Base-by-base conservation (phyloP, 1,140 invertebrate genomes). In the Arion vulgaris region DNA sequence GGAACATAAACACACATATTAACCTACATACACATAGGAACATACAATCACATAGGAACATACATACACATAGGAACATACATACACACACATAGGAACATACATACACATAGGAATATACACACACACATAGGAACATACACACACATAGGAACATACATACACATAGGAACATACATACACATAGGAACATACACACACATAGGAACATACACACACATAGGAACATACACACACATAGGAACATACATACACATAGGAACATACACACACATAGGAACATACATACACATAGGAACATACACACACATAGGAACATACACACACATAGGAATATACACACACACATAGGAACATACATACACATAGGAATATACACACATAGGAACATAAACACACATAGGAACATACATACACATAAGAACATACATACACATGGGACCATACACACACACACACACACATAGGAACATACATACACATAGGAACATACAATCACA, bases 361-460 rank as follows among this genome's bases (percentile, higher is more conserved):
- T 39, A 34, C n/a, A 39, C 23, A 71, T n/a, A 71, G 4, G 34
- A 5, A 71, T 26, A 57, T 57, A 57, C 19, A 57, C 23, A 57
- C 19, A 57, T 57, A 57, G 2, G 15, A 7, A 45, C 15, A 45
- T 39, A 39, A 13, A 71, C 2, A 71, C 68, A 71, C 4, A 32
- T 28, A 71, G 11, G n/a, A 9, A 39, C 68, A 39, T 28, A 23
- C 32, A 34, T 28, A 23, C 32, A 71, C n/a, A 71, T 28, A 71
- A 13, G n/a, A 4, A 71, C 51, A 57, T 57, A 19, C 51, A 57
- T 19, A 57, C 51, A 57, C 26, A 57, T 23, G 2, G 9, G 2
- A 13, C 4, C 23, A 71, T n/a, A 71, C 68, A 71, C 68, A 71
- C 68, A 71, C 39, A 41, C 72, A 41, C 39, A 49, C 72, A 75